Base-by-base conservation (phyloP, 2,797 vertebrate genomes). In the Holocentrus rufus region DNA sequence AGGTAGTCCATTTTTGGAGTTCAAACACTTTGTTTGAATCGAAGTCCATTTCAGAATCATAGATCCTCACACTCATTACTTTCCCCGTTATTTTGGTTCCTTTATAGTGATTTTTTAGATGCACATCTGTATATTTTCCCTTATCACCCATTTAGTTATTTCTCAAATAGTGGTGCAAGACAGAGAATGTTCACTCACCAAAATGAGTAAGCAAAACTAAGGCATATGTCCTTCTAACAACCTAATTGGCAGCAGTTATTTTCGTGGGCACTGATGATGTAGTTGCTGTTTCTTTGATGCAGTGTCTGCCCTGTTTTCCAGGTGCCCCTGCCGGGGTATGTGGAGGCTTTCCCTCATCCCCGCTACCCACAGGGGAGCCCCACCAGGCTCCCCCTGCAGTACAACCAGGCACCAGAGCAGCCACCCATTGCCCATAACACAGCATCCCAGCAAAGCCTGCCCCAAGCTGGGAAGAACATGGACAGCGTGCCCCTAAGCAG, bases 281-380 rank as follows among this genome's bases (percentile, higher is more conserved):
- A 69, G 50, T 77, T 9, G 36, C 56, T 55, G 23, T 76, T 39
- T 61, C 11, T 46, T 46, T 77, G 20, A 74, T 76, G 13, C 23
- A 44, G 17, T 49, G 7, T 77, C 10, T 47, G 0, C 36, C 42
- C 42, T 83, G 59, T 87, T 72, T 90, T 84, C 58, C 79, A 98
- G 98, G 95, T 96, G 23, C 96, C 98, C 0, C 93, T 99, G n/a
- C 98, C 97, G 0, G 97, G 97, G 53, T 99, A 99, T 81, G 96
- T 97, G 0, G 98, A 99, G 89, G 97, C 97, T 72, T 99, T 98
- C 83, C 96, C 97, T 11, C 91, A 97, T 79, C 93, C 97, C 7
- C 96, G 95, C n/a, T 98, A 98, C 89, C 97, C 95, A 59, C 96
- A 95, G 83, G 94, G 87, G 77, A 97, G 95, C 1, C 94, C 96